Evolutionary conservation across 1,140 invertebrate genomes (phyloP).

Genomic region (Odontomachus brunneus): DNA sequence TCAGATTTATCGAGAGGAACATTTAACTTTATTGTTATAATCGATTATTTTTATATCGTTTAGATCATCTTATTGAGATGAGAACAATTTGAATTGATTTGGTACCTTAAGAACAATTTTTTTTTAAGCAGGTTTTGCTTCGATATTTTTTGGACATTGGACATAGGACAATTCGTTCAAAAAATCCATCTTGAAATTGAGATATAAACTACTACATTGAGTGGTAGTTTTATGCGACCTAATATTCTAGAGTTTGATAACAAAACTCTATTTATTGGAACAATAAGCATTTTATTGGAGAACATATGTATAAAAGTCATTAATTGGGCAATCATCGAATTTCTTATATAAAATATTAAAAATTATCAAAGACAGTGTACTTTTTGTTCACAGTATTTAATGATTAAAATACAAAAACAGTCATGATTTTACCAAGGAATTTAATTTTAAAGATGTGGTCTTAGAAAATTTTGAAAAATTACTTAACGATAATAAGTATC

Average conservation of each 20-base stretch:
- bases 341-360: neutral
- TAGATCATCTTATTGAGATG: neutral
- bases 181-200: slow-evolving; percentile 11
- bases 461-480: neutral
- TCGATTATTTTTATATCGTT: slow-evolving; percentile 3
- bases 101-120: too few species aligned
- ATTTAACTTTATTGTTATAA: slow-evolving; percentile 21
- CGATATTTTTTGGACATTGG: slow-evolving; percentile 9
- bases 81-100: neutral
- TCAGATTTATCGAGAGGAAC: neutral
- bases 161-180: neutral
- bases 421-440: neutral
- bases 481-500: neutral
- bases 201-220: slow-evolving; percentile 23
- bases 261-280: slow-evolving; percentile 26
- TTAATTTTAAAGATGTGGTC: slow-evolving; percentile 6
- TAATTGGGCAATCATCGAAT: neutral
- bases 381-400: neutral
- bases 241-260: neutral
- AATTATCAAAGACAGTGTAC: neutral
- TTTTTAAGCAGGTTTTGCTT: neutral
- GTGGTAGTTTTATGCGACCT: slow-evolving; percentile 18
- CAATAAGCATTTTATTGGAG: neutral
- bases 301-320: neutral
- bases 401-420: neutral